Conservation (phyloP, 2,113 vertebrate species). For the Poicephalus meyeri region DNA sequence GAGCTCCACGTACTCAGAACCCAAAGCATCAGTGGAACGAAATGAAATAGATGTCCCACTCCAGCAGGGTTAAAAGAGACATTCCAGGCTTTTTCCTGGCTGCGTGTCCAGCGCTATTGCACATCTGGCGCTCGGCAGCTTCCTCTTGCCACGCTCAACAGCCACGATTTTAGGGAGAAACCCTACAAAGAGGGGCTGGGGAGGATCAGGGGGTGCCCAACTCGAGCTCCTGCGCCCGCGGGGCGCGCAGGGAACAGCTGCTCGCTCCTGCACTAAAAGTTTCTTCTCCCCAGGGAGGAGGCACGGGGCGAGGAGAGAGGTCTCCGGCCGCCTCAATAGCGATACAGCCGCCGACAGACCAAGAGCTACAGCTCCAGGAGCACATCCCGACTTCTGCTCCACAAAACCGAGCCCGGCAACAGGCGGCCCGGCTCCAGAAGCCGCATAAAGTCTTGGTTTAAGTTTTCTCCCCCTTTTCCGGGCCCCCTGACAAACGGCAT, state of each 20-base stretch:
- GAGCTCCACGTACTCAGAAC: not conserved
- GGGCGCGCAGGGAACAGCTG: not conserved
- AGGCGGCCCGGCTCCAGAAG: not conserved
- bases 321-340: not conserved
- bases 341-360: not conserved
- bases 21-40: not conserved
- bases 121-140: not conserved
- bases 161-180: not conserved
- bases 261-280: not conserved
- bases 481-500: slow-evolving; percentile 57
- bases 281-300: not conserved
- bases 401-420: not conserved
- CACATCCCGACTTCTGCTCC: not conserved
- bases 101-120: not conserved
- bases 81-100: not conserved
- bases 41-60: not conserved
- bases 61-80: not conserved
- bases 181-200: not conserved
- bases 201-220: not conserved
- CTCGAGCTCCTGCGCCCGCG: not conserved
- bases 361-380: not conserved
- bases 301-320: not conserved
- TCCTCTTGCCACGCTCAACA: not conserved
- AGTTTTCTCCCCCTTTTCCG: slow-evolving; percentile 27
- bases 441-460: slow-evolving; percentile 28